phyloP scores from a whole-genome alignment of 2,888 invertebrate species.

The Aphidius colemani region DNA sequence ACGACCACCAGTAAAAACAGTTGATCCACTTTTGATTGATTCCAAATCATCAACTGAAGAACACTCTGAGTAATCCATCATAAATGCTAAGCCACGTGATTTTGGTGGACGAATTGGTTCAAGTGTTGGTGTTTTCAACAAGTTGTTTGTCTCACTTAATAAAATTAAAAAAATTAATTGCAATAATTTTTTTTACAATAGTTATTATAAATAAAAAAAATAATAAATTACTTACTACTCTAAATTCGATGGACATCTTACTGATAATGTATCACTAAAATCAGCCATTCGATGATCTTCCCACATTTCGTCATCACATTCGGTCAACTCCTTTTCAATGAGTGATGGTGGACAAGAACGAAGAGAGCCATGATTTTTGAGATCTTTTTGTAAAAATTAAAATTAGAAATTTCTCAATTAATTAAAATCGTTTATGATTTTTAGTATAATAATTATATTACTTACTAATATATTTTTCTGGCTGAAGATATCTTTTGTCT shows the following conservation, averaged over 20 bases:
- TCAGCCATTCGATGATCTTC: conserved; percentile 30
- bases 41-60: conserved; percentile 31
- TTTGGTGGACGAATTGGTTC: conserved; percentile 20
- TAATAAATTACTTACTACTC: neutral
- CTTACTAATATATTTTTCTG: conserved; percentile 35
- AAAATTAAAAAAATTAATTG: neutral
- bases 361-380: conserved; percentile 22
- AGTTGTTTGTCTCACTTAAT: neutral
- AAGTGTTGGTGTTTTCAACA: neutral
- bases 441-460: conserved; percentile 12
- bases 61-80: conserved; percentile 29
- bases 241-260: neutral
- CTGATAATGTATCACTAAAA: conserved; percentile 1
- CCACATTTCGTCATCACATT: conserved; percentile 42
- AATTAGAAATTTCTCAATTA: neutral
- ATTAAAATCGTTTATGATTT: conserved; percentile 1
- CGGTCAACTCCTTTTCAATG: conserved; percentile 33
- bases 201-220: neutral
- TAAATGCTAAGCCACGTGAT: conserved; percentile 27
- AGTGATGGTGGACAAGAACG: conserved; percentile 28
- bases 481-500: conserved; percentile 33
- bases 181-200: neutral
- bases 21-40: conserved; percentile 30
- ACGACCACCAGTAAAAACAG: conserved; percentile 23
- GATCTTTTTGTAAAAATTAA: conserved; percentile 16